These are phyloP conservation scores for Syrista parreyssii DNA, from an alignment of 2,888 invertebrate genomes.

Conservation along the genomic window DNA sequence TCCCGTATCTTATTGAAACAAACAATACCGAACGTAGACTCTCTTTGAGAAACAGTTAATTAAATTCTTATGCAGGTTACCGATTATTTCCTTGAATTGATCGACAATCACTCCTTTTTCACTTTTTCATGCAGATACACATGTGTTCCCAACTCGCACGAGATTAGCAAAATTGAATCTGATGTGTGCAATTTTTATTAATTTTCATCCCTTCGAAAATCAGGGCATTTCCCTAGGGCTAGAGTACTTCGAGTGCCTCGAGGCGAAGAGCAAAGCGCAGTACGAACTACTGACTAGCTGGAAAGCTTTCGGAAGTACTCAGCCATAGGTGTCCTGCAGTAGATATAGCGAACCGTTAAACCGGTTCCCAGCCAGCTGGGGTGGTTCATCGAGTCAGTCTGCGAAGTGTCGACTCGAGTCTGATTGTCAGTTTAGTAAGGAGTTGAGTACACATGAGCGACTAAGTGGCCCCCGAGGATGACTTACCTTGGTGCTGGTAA, in stretches of 20 bases:
- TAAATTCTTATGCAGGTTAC: not conserved
- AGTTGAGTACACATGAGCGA: slow-evolving; percentile 51
- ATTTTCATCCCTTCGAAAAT: not conserved
- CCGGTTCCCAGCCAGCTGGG: not conserved
- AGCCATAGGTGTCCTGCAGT: not conserved
- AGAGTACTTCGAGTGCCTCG: not conserved
- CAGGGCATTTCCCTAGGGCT: not conserved
- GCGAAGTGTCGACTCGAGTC: not conserved
- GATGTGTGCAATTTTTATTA: not conserved
- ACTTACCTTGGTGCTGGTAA: slow-evolving; percentile 58
- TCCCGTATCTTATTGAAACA: not conserved
- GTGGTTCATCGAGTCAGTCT: not conserved
- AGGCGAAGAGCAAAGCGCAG: not conserved
- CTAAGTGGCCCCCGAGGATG: slow-evolving; percentile 4
- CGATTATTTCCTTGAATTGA: slow-evolving; percentile 40
- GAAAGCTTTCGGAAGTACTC: not conserved
- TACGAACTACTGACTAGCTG: not conserved
- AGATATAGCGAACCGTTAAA: not conserved
- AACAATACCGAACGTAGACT: not conserved
- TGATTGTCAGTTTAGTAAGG: slow-evolving; percentile 14
- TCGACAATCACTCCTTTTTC: slow-evolving; percentile 54
- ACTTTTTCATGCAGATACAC: slow-evolving; percentile 44
- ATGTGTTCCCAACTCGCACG: slow-evolving; percentile 59
- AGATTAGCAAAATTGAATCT: slow-evolving; percentile 7
- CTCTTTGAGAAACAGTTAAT: not conserved